Conservation (phyloP, 2,888 invertebrate genomes). For the Drosophila borealis region DNA sequence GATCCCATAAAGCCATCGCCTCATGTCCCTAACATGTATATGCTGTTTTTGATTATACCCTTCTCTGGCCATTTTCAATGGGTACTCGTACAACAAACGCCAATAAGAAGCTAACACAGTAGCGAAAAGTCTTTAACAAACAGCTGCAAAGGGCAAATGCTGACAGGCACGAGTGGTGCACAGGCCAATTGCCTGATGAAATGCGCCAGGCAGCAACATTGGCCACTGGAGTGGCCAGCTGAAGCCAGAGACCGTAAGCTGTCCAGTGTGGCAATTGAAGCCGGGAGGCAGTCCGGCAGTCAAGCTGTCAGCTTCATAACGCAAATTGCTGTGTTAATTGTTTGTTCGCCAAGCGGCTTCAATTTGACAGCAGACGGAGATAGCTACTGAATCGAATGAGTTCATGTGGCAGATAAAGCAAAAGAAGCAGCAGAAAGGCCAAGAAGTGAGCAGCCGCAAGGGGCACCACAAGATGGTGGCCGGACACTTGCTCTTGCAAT, state of each 20-base stretch:
- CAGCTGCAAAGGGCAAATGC: slow-evolving; percentile 14
- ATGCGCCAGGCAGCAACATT: slow-evolving; percentile 30
- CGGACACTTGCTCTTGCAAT: slow-evolving; percentile 24
- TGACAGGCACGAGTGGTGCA: slow-evolving; percentile 15
- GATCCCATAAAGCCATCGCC: too few species aligned
- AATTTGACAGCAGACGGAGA: slow-evolving; percentile 38
- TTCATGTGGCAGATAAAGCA: slow-evolving; percentile 5
- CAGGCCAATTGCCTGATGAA: slow-evolving; percentile 35
- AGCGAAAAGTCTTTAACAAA: slow-evolving; percentile 9
- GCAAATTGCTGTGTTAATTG: slow-evolving; percentile 52
- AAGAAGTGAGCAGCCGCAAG: not conserved
- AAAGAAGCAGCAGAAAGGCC: not conserved
- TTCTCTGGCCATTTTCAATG: not conserved
- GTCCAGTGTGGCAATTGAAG: slow-evolving; percentile 12
- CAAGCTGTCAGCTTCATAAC: slow-evolving; percentile 24
- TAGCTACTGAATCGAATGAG: slow-evolving; percentile 16
- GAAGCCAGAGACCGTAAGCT: not conserved
- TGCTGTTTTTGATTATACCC: not conserved
- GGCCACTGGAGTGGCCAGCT: slow-evolving; percentile 32
- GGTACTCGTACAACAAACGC: not conserved
- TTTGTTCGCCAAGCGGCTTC: slow-evolving; percentile 42
- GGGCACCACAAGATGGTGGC: slow-evolving; percentile 2
- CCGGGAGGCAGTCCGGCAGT: slow-evolving; percentile 5
- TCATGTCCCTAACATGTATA: too few species aligned
- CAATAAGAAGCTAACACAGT: slow-evolving; percentile 8